Base-by-base conservation (phyloP, 2,888 invertebrate species). In the Lithophane socia region DNA sequence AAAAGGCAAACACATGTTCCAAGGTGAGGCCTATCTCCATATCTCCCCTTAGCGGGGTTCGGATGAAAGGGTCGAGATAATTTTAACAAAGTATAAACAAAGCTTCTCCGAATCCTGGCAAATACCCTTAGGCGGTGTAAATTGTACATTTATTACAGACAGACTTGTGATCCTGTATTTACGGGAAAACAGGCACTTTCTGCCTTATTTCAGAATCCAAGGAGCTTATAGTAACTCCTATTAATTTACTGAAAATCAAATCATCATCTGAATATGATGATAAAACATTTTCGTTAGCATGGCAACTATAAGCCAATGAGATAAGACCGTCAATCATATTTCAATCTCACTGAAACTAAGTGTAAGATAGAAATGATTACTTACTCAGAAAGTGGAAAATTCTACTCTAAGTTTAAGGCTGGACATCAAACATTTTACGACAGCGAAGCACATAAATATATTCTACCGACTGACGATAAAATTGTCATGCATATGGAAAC, bases 11-110 rank as follows among this genome's bases (percentile, higher is more conserved):
- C 13, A 18, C 3, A 63, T 58, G 61, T 65, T 82, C 8, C 24
- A 75, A 52, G 56, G 42, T 12, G 24, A 64, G 10, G 18, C 24
- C 9, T 60, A 29, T 29, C 29, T 29, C 29, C 29, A 29, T 42
- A 73, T n/a, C 29, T 52, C 44, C 16, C 42, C 75, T 75, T 12
- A n/a, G 42, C n/a, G 5, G 42, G 13, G 10, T 24, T 65, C 21
- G 37, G 52, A 52, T 78, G 64, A 56, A 84, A 79, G 60, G 68
- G 54, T 65, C 13, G 68, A 84, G 37, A 84, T 79, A 72, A 79
- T 65, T 61, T 56, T 42, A 69, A 69, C 67, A 85, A 84, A 82
- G 64, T 72, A 65, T 47, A 69, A 68, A 84, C 68, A 69, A 84
- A 56, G 60, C 60, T 60, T 58, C 60, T 58, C 47, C 58, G 49